Evolutionary conservation across 2,888 invertebrate genomes (phyloP).

Genomic region (Eudemis profundana): DNA sequence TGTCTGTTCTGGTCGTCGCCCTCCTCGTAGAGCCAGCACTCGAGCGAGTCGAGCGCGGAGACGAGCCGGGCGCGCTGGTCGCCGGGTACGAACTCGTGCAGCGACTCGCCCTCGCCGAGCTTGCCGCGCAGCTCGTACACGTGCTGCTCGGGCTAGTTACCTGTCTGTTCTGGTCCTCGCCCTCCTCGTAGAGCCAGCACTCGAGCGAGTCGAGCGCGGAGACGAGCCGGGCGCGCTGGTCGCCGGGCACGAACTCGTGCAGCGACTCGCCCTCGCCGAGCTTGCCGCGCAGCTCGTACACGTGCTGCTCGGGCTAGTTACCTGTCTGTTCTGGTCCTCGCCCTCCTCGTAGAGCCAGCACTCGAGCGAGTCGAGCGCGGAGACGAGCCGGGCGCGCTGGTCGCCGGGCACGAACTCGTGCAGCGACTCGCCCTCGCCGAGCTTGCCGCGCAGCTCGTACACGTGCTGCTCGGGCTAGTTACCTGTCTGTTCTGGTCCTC

Average conservation of each 20-base stretch:
- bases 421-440: too few species aligned
- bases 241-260: background rate
- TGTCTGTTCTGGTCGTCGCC: constrained; percentile 7
- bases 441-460: too few species aligned
- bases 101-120: background rate
- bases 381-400: too few species aligned
- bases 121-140: too few species aligned
- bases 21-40: constrained; percentile 6
- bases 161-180: constrained; percentile 7
- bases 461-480: too few species aligned
- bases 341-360: too few species aligned
- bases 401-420: too few species aligned
- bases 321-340: too few species aligned
- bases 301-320: too few species aligned
- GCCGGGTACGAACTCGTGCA: background rate
- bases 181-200: constrained; percentile 6
- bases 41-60: background rate
- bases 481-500: constrained; percentile 63
- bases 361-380: too few species aligned
- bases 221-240: constrained; percentile 4
- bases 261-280: constrained; percentile 3
- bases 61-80: constrained; percentile 2
- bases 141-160: too few species aligned
- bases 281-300: constrained; percentile 58
- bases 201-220: background rate